These are phyloP conservation scores for Spilarctia lutea DNA, from an alignment of 2,888 invertebrate genomes.

Conservation along the genomic window DNA sequence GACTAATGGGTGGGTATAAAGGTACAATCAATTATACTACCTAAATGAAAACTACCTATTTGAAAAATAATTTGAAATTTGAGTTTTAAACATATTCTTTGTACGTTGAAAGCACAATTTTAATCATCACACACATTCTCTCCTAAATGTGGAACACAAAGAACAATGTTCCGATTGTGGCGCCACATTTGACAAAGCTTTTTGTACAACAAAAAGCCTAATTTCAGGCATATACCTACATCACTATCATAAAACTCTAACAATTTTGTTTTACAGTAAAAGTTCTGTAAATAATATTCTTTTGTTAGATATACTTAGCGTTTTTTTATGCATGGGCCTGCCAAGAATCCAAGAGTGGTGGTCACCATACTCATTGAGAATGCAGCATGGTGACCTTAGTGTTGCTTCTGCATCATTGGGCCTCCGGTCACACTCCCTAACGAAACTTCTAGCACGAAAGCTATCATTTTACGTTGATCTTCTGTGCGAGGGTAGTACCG, in stretches of 20 bases:
- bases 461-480: no score
- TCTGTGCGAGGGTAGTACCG: no score
- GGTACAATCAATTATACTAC: not conserved
- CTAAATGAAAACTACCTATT: not conserved
- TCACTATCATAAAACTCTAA: not conserved
- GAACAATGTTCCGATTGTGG: constrained; percentile 3
- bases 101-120: constrained; percentile 1
- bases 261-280: not conserved
- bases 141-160: constrained; percentile 7
- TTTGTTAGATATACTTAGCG: no score
- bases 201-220: constrained; percentile 14
- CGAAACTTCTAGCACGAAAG: no score
- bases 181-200: not conserved
- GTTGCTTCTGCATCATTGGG: no score
- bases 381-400: no score
- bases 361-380: no score
- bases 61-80: not conserved
- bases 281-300: not conserved
- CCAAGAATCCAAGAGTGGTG: no score
- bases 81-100: not conserved
- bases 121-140: constrained; percentile 2
- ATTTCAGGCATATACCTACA: not conserved
- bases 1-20: not conserved
- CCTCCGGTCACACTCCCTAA: no score
- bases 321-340: no score